Percentiles rank a stretch among this genome's conserved stretches.
phyloP scores from a whole-genome alignment of 2,113 vertebrate species.

The Chitala chitala region DNA sequence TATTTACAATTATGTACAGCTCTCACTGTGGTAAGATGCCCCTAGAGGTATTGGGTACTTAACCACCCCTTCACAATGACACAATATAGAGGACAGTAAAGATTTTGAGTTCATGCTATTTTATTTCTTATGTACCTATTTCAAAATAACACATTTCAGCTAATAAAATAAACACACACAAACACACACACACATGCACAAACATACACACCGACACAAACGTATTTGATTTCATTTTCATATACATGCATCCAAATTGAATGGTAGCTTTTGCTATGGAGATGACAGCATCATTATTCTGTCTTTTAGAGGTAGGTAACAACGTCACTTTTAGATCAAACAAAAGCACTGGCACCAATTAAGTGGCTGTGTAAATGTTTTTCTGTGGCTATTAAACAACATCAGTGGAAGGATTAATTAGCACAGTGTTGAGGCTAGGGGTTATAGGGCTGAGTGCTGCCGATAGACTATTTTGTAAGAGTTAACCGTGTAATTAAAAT shows the following conservation, averaged over 20 bases:
- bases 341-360: conserved; percentile 17
- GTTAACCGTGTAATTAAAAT: conserved; percentile 22
- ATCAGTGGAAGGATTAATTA: conserved; percentile 26
- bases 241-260: not conserved
- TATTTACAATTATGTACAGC: too few relatives aligned
- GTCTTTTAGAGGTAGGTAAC: conserved; percentile 22
- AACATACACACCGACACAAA: not conserved
- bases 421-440: conserved; percentile 20
- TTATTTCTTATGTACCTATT: too few relatives aligned
- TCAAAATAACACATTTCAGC: too few relatives aligned
- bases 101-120: too few relatives aligned
- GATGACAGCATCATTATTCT: conserved; percentile 7
- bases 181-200: not conserved
- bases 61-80: too few relatives aligned
- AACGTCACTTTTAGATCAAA: conserved; percentile 25
- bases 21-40: too few relatives aligned
- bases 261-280: not conserved
- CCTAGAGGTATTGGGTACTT: too few relatives aligned
- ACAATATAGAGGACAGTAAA: too few relatives aligned
- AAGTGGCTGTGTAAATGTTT: conserved; percentile 21
- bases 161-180: not conserved
- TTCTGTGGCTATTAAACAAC: conserved; percentile 21
- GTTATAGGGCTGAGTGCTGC: conserved; percentile 20
- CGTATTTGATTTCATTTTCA: not conserved
- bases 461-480: conserved; percentile 16